Conservation (phyloP, 2,113 vertebrate species). For the Mungos mungo region DNA sequence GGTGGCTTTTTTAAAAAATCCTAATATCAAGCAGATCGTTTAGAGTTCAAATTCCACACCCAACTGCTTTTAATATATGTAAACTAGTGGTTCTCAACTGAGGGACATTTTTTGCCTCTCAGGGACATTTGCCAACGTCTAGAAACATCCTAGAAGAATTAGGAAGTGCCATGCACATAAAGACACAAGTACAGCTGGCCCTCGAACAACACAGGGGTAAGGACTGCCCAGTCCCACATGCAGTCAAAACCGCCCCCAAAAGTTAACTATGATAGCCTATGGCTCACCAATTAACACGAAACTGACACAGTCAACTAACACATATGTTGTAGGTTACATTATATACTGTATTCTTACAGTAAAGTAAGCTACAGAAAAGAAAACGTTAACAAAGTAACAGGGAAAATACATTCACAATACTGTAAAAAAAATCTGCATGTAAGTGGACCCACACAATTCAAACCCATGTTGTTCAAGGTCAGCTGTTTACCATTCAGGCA, state of each 20-base stretch:
- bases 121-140: neutral
- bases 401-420: neutral
- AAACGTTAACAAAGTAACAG: neutral
- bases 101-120: neutral
- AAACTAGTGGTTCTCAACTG: neutral
- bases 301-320: neutral
- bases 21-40: neutral
- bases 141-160: neutral
- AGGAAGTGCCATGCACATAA: neutral
- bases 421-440: neutral
- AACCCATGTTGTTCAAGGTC: neutral
- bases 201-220: neutral
- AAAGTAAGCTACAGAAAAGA: neutral
- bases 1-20: neutral
- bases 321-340: neutral
- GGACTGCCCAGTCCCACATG: neutral
- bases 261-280: neutral
- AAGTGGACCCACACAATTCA: neutral
- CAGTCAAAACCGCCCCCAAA: neutral
- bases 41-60: conserved; percentile 7
- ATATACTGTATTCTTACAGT: neutral
- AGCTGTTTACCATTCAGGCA: neutral
- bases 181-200: neutral
- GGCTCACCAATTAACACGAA: neutral
- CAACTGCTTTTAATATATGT: neutral